Evolutionary conservation across 2,797 vertebrate species (phyloP), one percentile per base, ranked within the genome.

Genomic region (Urosaurus nigricauda): DNA sequence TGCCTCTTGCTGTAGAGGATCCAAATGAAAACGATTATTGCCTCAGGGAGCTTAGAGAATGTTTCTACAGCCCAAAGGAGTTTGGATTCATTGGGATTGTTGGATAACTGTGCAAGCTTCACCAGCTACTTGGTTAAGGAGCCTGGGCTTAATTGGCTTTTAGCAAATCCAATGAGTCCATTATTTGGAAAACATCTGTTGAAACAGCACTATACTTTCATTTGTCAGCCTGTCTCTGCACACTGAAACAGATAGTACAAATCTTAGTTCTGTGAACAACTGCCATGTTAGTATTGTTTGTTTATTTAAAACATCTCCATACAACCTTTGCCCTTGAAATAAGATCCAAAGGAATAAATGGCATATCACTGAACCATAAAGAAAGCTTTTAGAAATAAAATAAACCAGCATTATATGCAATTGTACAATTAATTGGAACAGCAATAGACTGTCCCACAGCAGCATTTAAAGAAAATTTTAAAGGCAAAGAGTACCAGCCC

Each of bases 121-220:
- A 82, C 60, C 56, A 75, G 12, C 13, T 32, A 56, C 43, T 53
- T 19, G 56, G 24, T 82, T 83, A 83, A 83, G 35, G 58, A 68
- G 58, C 16, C 75, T n/a, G 43, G 75, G 40, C 37, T 87, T 74
- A 82, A 83, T 82, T 47, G 60, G 21, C 71, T 83, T 65, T 37
- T 65, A 88, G 37, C 80, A 83, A 77, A 73, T 79, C 68, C 24
- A 68, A 71, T n/a, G 19, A 75, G 43, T 53, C 43, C 29, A 60
- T 82, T 83, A 83, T 88, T 51, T 63, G 40, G n/a, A 82, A 88
- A 79, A 65, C n/a, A 88, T 74, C 37, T 83, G 71, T 51, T 82
- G 58, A 51, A 51, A 70, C 4, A 70, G 63, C n/a, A 24, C 37
- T 68, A 82, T 24, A 29, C 14, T 63, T 82, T 87, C 37, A n/a